Evolutionary conservation across 2,888 invertebrate genomes (phyloP).

Genomic region (Thysanoteuthis rhombus): DNA sequence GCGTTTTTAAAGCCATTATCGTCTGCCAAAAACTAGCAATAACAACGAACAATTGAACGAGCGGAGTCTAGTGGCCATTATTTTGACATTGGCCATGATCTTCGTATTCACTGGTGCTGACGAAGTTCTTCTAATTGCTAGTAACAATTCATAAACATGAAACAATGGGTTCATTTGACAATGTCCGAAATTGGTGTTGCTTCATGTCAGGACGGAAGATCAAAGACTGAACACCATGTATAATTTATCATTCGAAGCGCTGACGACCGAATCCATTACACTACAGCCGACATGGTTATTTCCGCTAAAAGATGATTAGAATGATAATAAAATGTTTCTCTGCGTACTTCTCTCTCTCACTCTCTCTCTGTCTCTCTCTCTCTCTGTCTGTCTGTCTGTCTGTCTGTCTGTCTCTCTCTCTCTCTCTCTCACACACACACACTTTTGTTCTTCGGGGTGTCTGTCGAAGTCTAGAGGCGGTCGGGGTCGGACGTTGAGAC

Average conservation of each 20-base stretch:
- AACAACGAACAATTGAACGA: not conserved
- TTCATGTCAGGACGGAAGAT: not conserved
- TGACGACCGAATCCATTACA: not conserved
- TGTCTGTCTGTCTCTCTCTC: too few relatives aligned
- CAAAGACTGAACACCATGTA: not conserved
- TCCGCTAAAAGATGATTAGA: not conserved
- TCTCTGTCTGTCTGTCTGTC: too few relatives aligned
- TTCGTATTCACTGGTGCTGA: not conserved
- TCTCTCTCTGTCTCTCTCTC: too few relatives aligned
- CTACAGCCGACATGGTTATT: not conserved
- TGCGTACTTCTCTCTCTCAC: not conserved
- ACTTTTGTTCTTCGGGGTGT: not conserved
- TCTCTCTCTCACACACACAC: too few relatives aligned
- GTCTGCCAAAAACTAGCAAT: not conserved
- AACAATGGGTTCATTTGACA: not conserved
- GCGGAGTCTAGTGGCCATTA: not conserved
- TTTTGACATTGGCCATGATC: conserved; percentile 12
- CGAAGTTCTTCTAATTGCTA: not conserved
- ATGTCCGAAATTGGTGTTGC: not conserved
- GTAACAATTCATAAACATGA: conserved; percentile 12
- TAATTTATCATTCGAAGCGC: not conserved
- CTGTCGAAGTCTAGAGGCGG: not conserved
- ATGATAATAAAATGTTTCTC: not conserved
- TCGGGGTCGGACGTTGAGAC: not conserved
- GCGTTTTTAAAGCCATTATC: not conserved